Conservation (phyloP, 2,888 invertebrate genomes). For the Hirtodrosophila duncani region DNA sequence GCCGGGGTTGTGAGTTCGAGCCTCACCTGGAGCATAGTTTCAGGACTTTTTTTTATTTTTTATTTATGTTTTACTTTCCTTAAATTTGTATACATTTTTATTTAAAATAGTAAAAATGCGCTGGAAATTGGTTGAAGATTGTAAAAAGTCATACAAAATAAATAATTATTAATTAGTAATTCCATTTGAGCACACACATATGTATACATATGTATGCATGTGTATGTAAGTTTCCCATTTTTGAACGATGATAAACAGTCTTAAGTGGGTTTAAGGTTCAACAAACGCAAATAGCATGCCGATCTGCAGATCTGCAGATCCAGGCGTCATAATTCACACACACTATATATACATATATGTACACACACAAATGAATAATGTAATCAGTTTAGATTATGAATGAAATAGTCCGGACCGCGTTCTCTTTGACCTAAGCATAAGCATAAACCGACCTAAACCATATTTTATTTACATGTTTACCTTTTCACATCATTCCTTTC, state of each 20-base stretch:
- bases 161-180: too few relatives aligned
- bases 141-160: too few relatives aligned
- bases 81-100: conserved; percentile 49
- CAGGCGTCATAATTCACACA: too few relatives aligned
- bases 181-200: background rate
- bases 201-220: background rate
- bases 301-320: background rate
- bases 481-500: too few relatives aligned
- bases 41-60: background rate
- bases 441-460: background rate
- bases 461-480: too few relatives aligned
- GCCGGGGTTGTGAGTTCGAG: conserved; percentile 99
- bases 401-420: background rate
- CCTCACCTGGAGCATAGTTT: conserved; percentile 99
- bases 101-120: too few relatives aligned
- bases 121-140: too few relatives aligned
- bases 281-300: conserved; percentile 42
- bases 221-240: conserved; percentile 21
- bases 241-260: conserved; percentile 42
- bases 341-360: background rate
- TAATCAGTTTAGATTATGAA: background rate
- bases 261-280: conserved; percentile 24
- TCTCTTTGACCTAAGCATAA: background rate
- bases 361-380: conserved; percentile 6
- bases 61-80: conserved; percentile 46